These are phyloP conservation scores for Helicoverpa armigera DNA, from an alignment of 1,140 invertebrate genomes.

Conservation along the genomic window DNA sequence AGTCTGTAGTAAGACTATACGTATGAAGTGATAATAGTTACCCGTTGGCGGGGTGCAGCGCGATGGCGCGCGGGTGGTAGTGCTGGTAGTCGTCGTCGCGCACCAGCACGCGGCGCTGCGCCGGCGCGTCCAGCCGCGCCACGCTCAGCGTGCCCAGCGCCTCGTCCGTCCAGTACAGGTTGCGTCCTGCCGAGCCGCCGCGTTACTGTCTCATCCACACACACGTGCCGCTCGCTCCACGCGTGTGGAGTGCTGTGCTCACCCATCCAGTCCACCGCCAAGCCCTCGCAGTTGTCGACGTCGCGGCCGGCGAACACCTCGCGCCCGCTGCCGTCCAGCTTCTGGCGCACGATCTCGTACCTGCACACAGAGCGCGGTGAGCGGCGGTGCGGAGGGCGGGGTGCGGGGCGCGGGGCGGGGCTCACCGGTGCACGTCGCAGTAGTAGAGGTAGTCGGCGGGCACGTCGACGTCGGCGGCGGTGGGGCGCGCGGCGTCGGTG, in stretches of 20 bases:
- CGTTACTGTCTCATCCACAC: too few relatives aligned
- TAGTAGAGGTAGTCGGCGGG: conserved; percentile 90
- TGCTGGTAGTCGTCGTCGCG: conserved; percentile 77
- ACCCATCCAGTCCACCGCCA: conserved; percentile 93
- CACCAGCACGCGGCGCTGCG: conserved; percentile 86
- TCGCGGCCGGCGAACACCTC: conserved; percentile 89
- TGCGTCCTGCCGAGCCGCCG: conserved; percentile 82
- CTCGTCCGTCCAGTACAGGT: conserved; percentile 94
- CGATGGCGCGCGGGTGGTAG: conserved; percentile 89
- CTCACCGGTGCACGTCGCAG: conserved; percentile 87
- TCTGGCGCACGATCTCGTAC: conserved; percentile 91
- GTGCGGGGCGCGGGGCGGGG: neutral
- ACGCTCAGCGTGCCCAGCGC: conserved; percentile 88
- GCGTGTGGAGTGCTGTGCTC: conserved; percentile 40
- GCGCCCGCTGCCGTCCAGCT: conserved; percentile 91
- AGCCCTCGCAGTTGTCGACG: conserved; percentile 90
- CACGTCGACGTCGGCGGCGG: conserved; percentile 90
- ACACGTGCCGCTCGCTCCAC: too few relatives aligned
- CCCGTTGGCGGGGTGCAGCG: conserved; percentile 89
- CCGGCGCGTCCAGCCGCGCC: conserved; percentile 87
- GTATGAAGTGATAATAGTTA: conserved; percentile 45
- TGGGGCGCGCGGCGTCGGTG: conserved; percentile 89
- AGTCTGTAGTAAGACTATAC: neutral
- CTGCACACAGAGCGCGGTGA: conserved; percentile 48
- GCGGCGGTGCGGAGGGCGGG: neutral